A percentile compares a stretch with the other conserved stretches of the same genome.
These are phyloP conservation scores for Pheosia gnoma DNA, from an alignment of 2,888 invertebrate genomes.

Conservation along the genomic window DNA sequence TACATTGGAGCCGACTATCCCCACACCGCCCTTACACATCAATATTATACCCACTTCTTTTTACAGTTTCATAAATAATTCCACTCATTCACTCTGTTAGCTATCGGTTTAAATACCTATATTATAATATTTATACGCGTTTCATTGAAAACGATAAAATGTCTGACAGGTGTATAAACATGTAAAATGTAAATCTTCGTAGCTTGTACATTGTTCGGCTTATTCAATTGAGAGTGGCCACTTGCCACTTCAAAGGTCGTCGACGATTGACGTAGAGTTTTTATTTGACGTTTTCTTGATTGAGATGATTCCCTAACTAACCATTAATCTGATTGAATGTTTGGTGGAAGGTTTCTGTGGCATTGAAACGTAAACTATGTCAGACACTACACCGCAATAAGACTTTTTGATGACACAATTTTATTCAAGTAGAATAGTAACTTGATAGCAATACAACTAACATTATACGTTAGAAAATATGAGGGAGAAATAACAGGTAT, in stretches of 20 bases:
- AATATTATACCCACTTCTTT: background rate
- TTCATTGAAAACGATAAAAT: constrained; percentile 11
- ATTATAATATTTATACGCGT: constrained; percentile 17
- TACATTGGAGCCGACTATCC: background rate
- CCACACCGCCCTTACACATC: background rate
- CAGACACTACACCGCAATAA: no score
- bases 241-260: background rate
- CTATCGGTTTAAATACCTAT: constrained; percentile 14
- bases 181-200: background rate
- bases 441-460: no score
- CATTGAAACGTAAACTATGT: no score
- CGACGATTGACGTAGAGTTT: background rate
- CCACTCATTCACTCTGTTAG: constrained; percentile 31
- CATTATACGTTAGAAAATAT: no score
- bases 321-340: no score
- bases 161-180: constrained; percentile 11
- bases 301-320: no score
- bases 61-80: constrained; percentile 35
- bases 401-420: no score
- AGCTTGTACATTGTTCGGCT: no score
- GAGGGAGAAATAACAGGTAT: no score
- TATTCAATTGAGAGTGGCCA: background rate
- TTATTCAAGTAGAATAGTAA: no score
- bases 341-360: no score
- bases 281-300: no score